These are phyloP conservation scores for Fringilla coelebs DNA, from an alignment of 2,797 vertebrate genomes.

Conservation along the genomic window DNA sequence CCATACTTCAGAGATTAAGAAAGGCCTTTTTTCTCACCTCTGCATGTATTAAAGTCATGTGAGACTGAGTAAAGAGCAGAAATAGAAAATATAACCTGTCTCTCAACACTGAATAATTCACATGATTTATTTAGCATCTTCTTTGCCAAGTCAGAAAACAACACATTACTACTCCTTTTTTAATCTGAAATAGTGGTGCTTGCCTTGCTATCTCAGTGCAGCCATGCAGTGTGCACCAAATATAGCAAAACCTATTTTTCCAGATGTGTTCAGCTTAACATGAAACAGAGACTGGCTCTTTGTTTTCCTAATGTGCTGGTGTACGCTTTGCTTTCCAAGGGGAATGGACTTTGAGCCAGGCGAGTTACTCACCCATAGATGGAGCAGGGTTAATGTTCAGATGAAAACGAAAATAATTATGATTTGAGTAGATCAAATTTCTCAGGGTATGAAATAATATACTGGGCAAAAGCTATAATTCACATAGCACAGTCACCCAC, in stretches of 20 bases:
- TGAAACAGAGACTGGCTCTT: conserved; percentile 43
- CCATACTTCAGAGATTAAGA: conserved; percentile 2
- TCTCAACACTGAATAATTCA: conserved; percentile 27
- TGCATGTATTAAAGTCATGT: not conserved
- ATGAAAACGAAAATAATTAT: conserved; percentile 49
- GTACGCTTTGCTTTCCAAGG: not conserved
- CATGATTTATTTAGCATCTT: conserved; percentile 19
- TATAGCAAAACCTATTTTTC: not conserved
- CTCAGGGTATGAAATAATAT: conserved; percentile 46
- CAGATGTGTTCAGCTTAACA: conserved; percentile 28
- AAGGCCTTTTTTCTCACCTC: not conserved
- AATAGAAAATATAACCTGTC: conserved; percentile 9
- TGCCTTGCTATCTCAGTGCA: not conserved
- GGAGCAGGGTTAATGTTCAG: conserved; percentile 18
- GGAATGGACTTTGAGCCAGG: conserved; percentile 15
- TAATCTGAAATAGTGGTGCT: not conserved
- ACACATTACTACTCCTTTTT: not conserved
- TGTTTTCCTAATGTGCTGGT: conserved; percentile 36
- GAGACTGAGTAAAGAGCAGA: conserved; percentile 6
- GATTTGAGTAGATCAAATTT: conserved; percentile 51
- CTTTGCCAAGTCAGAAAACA: conserved; percentile 37
- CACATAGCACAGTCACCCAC: not conserved
- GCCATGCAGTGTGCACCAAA: not conserved
- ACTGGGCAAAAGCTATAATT: conserved; percentile 6
- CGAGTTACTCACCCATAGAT: not conserved